Evolutionary conservation across 2,888 invertebrate species (phyloP).

Genomic region (Carcina quercana): DNA sequence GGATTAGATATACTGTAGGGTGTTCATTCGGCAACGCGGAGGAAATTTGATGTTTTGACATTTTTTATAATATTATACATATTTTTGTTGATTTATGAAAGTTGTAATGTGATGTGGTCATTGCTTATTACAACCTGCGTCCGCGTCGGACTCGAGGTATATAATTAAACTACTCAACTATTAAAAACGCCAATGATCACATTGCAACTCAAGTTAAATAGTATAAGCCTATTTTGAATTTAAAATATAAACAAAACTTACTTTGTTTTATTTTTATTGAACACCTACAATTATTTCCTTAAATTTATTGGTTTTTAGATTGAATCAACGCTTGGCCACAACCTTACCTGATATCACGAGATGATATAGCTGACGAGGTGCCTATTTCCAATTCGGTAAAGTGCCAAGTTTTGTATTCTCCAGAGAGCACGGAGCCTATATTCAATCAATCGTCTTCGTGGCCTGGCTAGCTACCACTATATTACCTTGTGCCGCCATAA

Average conservation of each 20-base stretch:
- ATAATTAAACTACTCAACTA: constrained; percentile 7
- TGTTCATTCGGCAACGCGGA: constrained; percentile 36
- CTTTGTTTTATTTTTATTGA: constrained; percentile 33
- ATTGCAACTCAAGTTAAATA: constrained; percentile 54
- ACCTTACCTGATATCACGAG: too few species aligned
- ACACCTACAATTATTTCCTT: constrained; percentile 1
- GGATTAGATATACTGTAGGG: constrained; percentile 22
- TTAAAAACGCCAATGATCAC: constrained; percentile 37
- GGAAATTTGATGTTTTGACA: constrained; percentile 44
- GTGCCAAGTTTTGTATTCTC: too few species aligned
- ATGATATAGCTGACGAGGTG: too few species aligned
- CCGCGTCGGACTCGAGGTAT: constrained; percentile 14
- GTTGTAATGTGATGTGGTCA: constrained; percentile 62
- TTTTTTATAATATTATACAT: constrained; percentile 53
- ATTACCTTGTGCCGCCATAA: too few species aligned
- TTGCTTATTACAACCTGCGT: too few species aligned
- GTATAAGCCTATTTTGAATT: constrained; percentile 68
- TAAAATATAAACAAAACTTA: constrained; percentile 51
- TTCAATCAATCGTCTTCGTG: too few species aligned
- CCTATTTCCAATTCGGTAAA: too few species aligned
- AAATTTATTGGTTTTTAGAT: too few species aligned
- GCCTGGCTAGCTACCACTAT: too few species aligned
- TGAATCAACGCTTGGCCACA: too few species aligned
- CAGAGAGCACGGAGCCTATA: too few species aligned
- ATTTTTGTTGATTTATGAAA: constrained; percentile 49